Percentiles rank a stretch among this genome's conserved stretches.
phyloP scores from a whole-genome alignment of 2,113 vertebrate genomes.

The Phrynosoma blainvillii region DNA sequence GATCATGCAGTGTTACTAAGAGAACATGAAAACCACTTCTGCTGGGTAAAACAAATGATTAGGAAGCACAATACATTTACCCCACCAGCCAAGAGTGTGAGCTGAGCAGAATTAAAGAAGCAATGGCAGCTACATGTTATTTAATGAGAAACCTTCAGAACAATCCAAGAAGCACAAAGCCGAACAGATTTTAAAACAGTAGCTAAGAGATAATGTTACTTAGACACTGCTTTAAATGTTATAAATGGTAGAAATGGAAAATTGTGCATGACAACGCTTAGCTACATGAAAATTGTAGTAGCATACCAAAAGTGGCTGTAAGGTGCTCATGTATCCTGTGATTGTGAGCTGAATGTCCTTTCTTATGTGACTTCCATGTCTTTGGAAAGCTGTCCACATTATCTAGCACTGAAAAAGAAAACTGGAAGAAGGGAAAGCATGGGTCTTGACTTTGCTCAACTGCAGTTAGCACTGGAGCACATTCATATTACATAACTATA shows the following conservation, averaged over 20 bases:
- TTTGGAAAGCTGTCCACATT: not conserved
- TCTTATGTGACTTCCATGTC: not conserved
- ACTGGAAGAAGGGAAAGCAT: not conserved
- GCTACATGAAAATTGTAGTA: not conserved
- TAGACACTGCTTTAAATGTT: not conserved
- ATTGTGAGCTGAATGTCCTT: not conserved
- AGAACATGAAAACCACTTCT: not conserved
- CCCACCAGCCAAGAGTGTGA: not conserved
- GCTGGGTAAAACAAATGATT: not conserved
- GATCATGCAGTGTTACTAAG: constrained; percentile 13
- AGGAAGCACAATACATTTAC: not conserved
- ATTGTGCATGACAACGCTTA: not conserved
- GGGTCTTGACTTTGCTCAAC: not conserved
- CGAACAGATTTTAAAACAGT: not conserved
- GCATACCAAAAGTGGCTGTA: not conserved
- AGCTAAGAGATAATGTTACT: not conserved
- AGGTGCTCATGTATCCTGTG: not conserved
- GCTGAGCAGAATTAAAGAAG: constrained; percentile 7
- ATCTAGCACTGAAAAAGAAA: not conserved
- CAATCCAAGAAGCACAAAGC: not conserved
- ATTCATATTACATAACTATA: too few relatives aligned
- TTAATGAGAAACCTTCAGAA: not conserved
- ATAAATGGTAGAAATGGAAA: not conserved
- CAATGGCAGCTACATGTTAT: not conserved
- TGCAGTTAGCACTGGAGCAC: not conserved